Evolutionary conservation across 30 jellyfish, hydroid and myxozoan genomes (phyloP).

Genomic region (Haliclystus octoradiatus): DNA sequence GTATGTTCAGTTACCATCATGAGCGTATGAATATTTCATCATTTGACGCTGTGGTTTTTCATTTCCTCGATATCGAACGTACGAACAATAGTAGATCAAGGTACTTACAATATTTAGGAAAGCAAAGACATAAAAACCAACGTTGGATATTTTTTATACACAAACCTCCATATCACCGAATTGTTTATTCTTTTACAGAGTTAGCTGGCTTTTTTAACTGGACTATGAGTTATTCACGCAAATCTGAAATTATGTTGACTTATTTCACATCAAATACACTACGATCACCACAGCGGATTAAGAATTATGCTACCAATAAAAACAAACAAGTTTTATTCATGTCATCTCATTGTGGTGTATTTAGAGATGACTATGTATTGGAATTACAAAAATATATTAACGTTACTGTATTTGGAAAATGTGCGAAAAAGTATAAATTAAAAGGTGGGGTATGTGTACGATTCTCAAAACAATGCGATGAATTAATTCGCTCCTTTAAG

Average conservation of each 20-base stretch:
- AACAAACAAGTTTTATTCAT: conserved; percentile 68
- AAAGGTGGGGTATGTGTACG: conserved; percentile 71
- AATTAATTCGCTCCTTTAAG: conserved; percentile 14
- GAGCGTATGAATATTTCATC: conserved; percentile 25
- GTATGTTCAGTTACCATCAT: conserved; percentile 65
- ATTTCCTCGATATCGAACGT: conserved; percentile 75
- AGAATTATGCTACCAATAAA: conserved; percentile 60
- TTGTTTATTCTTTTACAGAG: conserved; percentile 23
- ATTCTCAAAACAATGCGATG: conserved; percentile 49
- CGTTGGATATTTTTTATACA: conserved; percentile 90
- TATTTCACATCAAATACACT: conserved; percentile 38
- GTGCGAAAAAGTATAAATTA: conserved; percentile 45
- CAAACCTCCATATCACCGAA: conserved; percentile 46
- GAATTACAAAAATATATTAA: conserved; percentile 64
- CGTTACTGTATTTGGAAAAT: conserved; percentile 77
- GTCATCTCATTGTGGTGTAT: conserved; percentile 88
- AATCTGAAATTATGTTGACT: conserved; percentile 75
- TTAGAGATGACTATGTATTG: conserved; percentile 68
- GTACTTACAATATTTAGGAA: conserved; percentile 28
- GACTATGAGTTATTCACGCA: conserved; percentile 89
- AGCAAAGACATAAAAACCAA: conserved; percentile 43
- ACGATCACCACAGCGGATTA: conserved; percentile 2
- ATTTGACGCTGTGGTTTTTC: conserved; percentile 72
- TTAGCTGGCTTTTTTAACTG: conserved; percentile 73
- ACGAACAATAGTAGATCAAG: conserved; percentile 33